Evolutionary conservation across 2,888 invertebrate genomes (phyloP).

Genomic region (Conchocele bisecta): DNA sequence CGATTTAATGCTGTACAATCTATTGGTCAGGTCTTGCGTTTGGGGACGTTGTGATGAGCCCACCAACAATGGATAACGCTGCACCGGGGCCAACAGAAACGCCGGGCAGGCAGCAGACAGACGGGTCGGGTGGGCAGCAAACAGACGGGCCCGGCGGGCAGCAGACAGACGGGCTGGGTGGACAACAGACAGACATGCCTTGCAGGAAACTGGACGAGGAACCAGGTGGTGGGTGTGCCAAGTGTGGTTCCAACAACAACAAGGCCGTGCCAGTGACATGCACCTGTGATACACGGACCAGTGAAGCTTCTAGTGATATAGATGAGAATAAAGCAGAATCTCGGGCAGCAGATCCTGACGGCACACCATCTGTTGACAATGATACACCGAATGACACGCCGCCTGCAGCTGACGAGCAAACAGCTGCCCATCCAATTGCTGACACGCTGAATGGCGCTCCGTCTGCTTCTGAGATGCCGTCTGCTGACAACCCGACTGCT

Average conservation of each 20-base stretch:
- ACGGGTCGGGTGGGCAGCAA: neutral
- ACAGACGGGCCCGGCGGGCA: neutral
- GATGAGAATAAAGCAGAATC: no score
- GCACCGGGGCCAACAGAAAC: neutral
- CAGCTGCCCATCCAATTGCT: no score
- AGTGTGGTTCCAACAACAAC: neutral
- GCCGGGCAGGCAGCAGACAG: neutral
- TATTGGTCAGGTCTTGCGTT: slow-evolving; percentile 32
- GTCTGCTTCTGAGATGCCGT: no score
- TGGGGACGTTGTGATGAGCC: slow-evolving; percentile 38
- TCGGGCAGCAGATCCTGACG: no score
- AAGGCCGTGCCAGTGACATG: neutral
- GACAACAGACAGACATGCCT: neutral
- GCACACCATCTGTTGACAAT: no score
- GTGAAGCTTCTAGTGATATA: no score
- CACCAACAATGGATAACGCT: neutral
- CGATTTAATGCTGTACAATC: neutral
- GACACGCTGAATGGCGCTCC: no score
- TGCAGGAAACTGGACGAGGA: neutral
- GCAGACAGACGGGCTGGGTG: neutral
- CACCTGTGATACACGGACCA: neutral
- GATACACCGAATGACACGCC: no score
- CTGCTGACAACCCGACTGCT: no score
- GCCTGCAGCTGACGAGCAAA: no score
- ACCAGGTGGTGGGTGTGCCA: neutral